A percentile compares a stretch with the other conserved stretches of the same genome.
phyloP scores from a whole-genome alignment of 1,140 invertebrate species.

The Thaumatotibia leucotreta region DNA sequence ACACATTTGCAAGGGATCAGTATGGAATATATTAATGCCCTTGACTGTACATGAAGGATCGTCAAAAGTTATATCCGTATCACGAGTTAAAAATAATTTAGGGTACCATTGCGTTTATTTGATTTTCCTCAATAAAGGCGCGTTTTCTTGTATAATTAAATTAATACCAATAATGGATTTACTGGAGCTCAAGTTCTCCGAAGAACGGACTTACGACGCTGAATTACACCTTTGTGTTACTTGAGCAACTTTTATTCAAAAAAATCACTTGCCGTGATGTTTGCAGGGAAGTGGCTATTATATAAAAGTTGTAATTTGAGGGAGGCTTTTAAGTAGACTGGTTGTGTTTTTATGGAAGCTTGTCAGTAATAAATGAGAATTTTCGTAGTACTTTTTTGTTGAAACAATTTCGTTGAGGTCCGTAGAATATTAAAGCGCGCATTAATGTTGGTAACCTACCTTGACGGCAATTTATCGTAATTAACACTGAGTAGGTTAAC shows the following conservation, averaged over 20 bases:
- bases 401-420: background rate
- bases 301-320: background rate
- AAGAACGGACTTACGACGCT: background rate
- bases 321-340: background rate
- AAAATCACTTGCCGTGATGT: background rate
- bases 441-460: too few relatives aligned
- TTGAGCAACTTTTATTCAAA: slow-evolving; percentile 7
- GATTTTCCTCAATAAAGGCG: background rate
- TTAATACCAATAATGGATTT: background rate
- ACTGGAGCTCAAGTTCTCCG: background rate
- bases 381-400: too few relatives aligned
- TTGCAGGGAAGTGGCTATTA: background rate
- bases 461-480: background rate
- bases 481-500: background rate
- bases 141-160: background rate
- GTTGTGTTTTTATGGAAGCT: background rate
- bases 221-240: slow-evolving; percentile 8
- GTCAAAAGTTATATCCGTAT: too few relatives aligned
- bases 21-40: too few relatives aligned
- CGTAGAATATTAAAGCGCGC: background rate
- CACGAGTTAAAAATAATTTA: too few relatives aligned
- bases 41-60: too few relatives aligned
- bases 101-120: too few relatives aligned
- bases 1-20: too few relatives aligned
- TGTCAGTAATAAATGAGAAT: background rate